Evolutionary conservation across 1,140 invertebrate genomes (phyloP), one percentile per base, ranked within the genome.

Genomic region (Coboldia fuscipes): DNA sequence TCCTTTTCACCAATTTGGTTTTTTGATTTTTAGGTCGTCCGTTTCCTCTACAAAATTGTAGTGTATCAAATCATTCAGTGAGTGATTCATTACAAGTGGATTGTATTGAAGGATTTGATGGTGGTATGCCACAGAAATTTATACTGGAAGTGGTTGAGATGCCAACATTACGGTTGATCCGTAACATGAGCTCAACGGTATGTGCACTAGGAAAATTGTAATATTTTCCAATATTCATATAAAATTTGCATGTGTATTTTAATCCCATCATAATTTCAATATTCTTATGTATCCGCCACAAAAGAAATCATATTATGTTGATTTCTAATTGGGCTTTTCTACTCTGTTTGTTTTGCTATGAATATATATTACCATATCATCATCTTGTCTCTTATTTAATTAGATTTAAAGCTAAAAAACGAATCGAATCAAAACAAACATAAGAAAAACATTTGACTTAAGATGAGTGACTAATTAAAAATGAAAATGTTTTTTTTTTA

Each of bases 1-100:
- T n/a, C n/a, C n/a, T n/a, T n/a, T n/a, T n/a, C n/a, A n/a, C n/a
- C 9, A 15, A 36, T 30, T 17, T 19, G 14, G 18, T 41, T 28
- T 35, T 30, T 42, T 39, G 43, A 27, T 37, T 52, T 59, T 41
- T 62, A 72, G 83, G 83, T 42, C 73, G 78, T 18, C 85, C 85
- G 9, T 84, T 88, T 46, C 70, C 79, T 19, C 60, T 88, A 23
- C 68, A 79, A 40, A 89, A 89, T 55, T 90, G 85, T 53, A 73
- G 74, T n/a, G 65, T 88, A n/a, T 66, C 74, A 33, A 89, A 89
- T 53, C 78, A 82, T 48, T 88, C 80, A 29, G n/a, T n/a, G n/a
- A 68, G 72, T 36, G 78, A 86, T 43, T 75, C 78, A 1, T 45
- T 86, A 33, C 65, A 73, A 45, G 73, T 85, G 3, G 70, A 77